phyloP scores from a whole-genome alignment of 2,888 invertebrate genomes.

The Nymphalis c-album region DNA sequence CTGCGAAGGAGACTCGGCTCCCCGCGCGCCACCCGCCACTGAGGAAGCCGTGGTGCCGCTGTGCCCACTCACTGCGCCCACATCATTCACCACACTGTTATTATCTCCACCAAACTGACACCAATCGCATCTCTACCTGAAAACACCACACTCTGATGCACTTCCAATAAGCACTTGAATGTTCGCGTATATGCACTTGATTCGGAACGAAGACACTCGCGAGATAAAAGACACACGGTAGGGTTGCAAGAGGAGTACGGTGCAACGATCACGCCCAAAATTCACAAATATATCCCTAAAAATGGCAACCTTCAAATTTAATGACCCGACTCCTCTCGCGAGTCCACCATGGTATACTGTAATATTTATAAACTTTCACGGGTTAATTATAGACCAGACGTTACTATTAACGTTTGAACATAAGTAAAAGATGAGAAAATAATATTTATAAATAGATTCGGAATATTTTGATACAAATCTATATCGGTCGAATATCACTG shows the following conservation, averaged over 20 bases:
- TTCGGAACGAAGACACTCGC: conserved; percentile 37
- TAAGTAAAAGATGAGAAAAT: conserved; percentile 82
- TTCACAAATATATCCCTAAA: conserved; percentile 72
- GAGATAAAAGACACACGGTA: conserved; percentile 26
- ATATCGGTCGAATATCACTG: conserved; percentile 75
- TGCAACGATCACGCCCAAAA: conserved; percentile 66
- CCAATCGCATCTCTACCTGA: conserved; percentile 75
- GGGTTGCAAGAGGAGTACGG: conserved; percentile 27
- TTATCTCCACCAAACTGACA: conserved; percentile 79
- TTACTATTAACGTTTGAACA: conserved; percentile 81
- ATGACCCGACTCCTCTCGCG: conserved; percentile 67
- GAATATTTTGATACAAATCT: conserved; percentile 82
- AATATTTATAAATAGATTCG: conserved; percentile 82
- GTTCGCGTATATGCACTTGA: conserved; percentile 35
- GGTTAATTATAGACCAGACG: conserved; percentile 80
- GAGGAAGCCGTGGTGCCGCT: conserved; percentile 79
- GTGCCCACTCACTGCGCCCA: conserved; percentile 80
- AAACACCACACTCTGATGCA: conserved; percentile 56
- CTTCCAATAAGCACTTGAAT: conserved; percentile 38
- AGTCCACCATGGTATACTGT: conserved; percentile 74
- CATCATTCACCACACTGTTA: conserved; percentile 83
- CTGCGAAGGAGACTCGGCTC: conserved; percentile 81
- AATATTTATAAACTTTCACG: conserved; percentile 81
- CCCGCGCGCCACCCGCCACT: conserved; percentile 79
- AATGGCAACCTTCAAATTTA: conserved; percentile 78